Percentiles rank a stretch among this genome's conserved stretches.
Evolutionary conservation across 1,140 invertebrate species (phyloP).

Genomic region (Myzus persicae): DNA sequence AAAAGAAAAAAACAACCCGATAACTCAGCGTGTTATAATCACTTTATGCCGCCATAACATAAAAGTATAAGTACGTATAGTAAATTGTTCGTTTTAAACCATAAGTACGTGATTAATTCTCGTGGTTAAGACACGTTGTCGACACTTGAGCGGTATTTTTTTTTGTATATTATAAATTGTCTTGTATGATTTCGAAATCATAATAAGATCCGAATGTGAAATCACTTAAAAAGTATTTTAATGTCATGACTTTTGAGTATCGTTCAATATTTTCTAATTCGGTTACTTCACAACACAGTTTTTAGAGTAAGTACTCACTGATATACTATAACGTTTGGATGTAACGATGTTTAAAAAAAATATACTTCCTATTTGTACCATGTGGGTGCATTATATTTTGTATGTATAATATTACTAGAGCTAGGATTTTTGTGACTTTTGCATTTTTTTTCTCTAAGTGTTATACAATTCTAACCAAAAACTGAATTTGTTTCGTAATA

Average conservation of each 20-base stretch:
- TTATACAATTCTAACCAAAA: no score
- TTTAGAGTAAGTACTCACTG: background rate
- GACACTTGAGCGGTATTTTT: background rate
- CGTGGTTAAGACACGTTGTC: background rate
- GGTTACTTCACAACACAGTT: background rate
- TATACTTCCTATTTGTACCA: background rate
- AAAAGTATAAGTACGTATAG: background rate
- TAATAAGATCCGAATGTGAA: no score
- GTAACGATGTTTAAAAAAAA: no score
- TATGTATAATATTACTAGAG: background rate
- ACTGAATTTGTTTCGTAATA: no score
- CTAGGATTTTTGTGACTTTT: no score
- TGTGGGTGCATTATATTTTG: background rate
- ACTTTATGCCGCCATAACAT: background rate
- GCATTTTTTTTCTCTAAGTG: no score
- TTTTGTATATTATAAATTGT: background rate
- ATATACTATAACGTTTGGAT: no score
- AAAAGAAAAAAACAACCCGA: background rate
- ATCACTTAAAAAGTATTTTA: background rate
- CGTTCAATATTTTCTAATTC: background rate
- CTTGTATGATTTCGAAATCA: no score
- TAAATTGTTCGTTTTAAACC: background rate
- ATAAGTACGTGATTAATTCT: background rate
- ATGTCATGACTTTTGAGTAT: background rate
- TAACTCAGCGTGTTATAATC: background rate